phyloP scores from a whole-genome alignment of 2,113 vertebrate genomes.

The Brachyhypopomus gauderio region DNA sequence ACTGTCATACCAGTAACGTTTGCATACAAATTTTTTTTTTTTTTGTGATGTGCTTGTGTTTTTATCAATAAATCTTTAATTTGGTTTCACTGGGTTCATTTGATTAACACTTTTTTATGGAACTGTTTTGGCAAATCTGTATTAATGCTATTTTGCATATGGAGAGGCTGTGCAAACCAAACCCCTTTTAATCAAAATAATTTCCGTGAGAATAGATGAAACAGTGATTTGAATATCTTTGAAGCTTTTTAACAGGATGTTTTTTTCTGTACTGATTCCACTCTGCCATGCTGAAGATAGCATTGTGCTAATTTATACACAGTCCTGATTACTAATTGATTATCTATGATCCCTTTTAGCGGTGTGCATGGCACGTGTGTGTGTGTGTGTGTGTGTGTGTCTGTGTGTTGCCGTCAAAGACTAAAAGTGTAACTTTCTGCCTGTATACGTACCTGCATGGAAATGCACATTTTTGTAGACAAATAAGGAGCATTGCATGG shows the following conservation, averaged over 20 bases:
- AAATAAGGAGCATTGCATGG: not conserved
- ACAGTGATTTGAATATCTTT: slow-evolving; percentile 70
- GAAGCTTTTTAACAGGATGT: slow-evolving; percentile 65
- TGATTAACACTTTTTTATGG: slow-evolving; percentile 63
- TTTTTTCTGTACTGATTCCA: slow-evolving; percentile 59
- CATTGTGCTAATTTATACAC: slow-evolving; percentile 70
- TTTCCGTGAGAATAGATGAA: slow-evolving; percentile 59
- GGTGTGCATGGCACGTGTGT: slow-evolving; percentile 60
- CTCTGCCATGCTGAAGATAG: slow-evolving; percentile 65
- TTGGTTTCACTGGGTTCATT: slow-evolving; percentile 48
- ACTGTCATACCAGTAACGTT: no score
- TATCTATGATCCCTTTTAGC: slow-evolving; percentile 69
- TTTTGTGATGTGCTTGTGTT: not conserved
- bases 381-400: not conserved
- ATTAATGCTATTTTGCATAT: slow-evolving; percentile 48
- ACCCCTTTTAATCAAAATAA: slow-evolving; percentile 61
- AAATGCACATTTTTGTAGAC: not conserved
- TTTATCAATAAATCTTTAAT: slow-evolving; percentile 76
- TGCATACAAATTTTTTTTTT: no score
- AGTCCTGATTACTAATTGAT: slow-evolving; percentile 79
- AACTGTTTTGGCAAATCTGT: slow-evolving; percentile 52
- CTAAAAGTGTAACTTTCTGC: slow-evolving; percentile 20
- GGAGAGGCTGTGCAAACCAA: slow-evolving; percentile 35
- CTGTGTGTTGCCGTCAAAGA: slow-evolving; percentile 58
- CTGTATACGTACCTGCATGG: not conserved